Evolutionary conservation across 2,113 vertebrate species (phyloP).

Genomic region (Neodon shergylaensis): DNA sequence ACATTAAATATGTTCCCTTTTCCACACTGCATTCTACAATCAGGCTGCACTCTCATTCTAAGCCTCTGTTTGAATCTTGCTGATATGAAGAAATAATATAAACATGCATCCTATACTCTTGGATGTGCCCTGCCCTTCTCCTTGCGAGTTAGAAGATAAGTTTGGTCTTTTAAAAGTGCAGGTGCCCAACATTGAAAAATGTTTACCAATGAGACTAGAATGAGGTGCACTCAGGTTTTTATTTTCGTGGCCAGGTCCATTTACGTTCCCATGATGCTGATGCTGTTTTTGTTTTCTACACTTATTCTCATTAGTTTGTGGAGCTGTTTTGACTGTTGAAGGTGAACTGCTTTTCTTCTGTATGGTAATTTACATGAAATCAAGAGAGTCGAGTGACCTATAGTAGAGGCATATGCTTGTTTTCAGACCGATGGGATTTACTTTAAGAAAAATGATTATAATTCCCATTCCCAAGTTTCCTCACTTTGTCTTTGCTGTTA

Average conservation of each 20-base stretch:
- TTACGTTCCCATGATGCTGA: neutral
- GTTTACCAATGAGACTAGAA: neutral
- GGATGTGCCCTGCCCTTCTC: neutral
- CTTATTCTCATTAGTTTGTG: neutral
- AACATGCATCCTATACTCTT: neutral
- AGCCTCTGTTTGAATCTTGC: slow-evolving; percentile 11
- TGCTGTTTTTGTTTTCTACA: neutral
- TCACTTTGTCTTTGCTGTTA: slow-evolving; percentile 28
- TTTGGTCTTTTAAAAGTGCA: neutral
- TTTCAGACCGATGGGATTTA: slow-evolving; percentile 5
- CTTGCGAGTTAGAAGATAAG: neutral
- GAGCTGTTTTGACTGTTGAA: slow-evolving; percentile 56
- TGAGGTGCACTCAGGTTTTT: neutral
- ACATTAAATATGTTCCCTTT: neutral
- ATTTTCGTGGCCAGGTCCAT: neutral
- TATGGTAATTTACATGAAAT: slow-evolving; percentile 55
- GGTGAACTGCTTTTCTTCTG: neutral
- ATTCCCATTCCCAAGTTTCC: slow-evolving; percentile 5
- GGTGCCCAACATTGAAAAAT: neutral
- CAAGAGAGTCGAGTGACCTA: neutral
- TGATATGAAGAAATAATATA: neutral
- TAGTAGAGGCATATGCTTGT: neutral
- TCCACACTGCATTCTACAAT: neutral
- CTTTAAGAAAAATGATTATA: slow-evolving; percentile 30
- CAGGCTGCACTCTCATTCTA: neutral